Percentiles rank a stretch among this genome's conserved stretches.
phyloP scores from a whole-genome alignment of 2,888 invertebrate species.

The Aproaerema taeniolella region DNA sequence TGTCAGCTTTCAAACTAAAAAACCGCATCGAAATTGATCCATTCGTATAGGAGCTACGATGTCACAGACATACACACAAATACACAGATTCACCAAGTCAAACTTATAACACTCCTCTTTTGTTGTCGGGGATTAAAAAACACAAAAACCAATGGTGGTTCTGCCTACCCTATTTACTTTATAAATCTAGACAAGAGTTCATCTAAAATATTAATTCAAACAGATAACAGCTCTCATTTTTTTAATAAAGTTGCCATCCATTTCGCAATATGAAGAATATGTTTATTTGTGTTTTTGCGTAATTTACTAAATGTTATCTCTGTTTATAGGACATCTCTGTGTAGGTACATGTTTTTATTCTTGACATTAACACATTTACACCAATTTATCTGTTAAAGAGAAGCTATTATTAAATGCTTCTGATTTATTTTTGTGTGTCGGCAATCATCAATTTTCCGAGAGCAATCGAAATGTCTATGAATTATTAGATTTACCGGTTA shows the following conservation, averaged over 20 bases:
- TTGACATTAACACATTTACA: slow-evolving; percentile 10
- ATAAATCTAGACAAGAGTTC: neutral
- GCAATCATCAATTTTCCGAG: neutral
- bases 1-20: too few species aligned
- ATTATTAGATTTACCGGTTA: too few species aligned
- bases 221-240: neutral
- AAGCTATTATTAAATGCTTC: neutral
- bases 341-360: slow-evolving; percentile 4
- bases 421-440: neutral
- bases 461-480: neutral
- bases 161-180: neutral
- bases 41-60: too few species aligned
- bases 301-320: slow-evolving; percentile 15
- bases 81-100: too few species aligned
- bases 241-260: neutral
- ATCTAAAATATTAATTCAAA: neutral
- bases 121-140: too few species aligned
- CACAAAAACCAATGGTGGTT: too few species aligned
- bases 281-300: neutral
- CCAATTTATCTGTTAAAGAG: slow-evolving; percentile 11
- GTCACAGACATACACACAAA: too few species aligned
- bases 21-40: too few species aligned
- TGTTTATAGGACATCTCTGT: slow-evolving; percentile 6
- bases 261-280: neutral
- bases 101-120: too few species aligned